These are phyloP conservation scores for Drosophila virilis DNA, from an alignment of 1,140 invertebrate genomes.

Conservation along the genomic window DNA sequence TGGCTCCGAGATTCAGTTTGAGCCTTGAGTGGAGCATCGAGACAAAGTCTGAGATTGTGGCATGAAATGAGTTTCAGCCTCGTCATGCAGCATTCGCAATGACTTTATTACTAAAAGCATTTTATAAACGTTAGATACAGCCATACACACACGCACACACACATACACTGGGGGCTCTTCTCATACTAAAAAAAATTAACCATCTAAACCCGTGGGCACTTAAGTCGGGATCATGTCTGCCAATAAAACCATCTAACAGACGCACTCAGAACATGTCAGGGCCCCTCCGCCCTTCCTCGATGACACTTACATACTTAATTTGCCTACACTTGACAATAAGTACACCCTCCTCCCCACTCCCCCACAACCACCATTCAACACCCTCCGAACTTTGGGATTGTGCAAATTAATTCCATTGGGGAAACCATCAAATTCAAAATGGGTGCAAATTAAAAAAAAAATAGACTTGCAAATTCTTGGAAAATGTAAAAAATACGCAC, in stretches of 20 bases:
- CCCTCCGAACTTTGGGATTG: slow-evolving; percentile 1
- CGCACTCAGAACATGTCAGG: slow-evolving; percentile 1
- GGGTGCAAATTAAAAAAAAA: not conserved
- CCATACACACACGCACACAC: not conserved
- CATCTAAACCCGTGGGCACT: slow-evolving; percentile 65
- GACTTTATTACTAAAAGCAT: slow-evolving; percentile 27
- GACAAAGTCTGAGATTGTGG: slow-evolving; percentile 11
- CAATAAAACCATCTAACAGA: slow-evolving; percentile 63
- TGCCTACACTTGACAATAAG: slow-evolving; percentile 27
- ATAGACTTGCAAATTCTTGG: not conserved
- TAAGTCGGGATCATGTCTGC: slow-evolving; percentile 62
- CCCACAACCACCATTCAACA: no score
- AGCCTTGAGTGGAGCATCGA: not conserved
- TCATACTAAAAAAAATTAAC: slow-evolving; percentile 72
- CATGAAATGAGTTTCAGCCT: slow-evolving; percentile 37
- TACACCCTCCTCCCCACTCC: not conserved
- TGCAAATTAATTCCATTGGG: slow-evolving; percentile 6
- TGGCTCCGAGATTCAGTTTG: slow-evolving; percentile 1
- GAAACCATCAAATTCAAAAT: not conserved
- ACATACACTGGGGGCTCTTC: not conserved
- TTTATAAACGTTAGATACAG: slow-evolving; percentile 21
- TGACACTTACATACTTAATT: slow-evolving; percentile 31
- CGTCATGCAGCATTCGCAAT: slow-evolving; percentile 37
- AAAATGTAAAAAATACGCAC: not conserved
- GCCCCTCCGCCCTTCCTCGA: no score